Evolutionary conservation across 2,797 vertebrate species (phyloP).

Genomic region (Sphaeramia orbicularis): DNA sequence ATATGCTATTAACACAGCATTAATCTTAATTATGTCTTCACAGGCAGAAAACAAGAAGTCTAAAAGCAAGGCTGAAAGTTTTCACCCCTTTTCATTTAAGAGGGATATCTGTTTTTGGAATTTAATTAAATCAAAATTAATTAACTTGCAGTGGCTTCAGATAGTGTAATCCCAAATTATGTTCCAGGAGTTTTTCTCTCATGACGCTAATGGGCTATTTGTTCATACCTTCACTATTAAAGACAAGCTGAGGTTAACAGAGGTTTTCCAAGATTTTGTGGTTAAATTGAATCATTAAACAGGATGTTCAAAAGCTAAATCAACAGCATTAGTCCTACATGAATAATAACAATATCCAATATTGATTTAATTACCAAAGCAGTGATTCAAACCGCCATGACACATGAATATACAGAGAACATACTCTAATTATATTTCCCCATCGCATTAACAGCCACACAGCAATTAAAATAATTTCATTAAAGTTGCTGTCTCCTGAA

Average conservation of each 20-base stretch:
- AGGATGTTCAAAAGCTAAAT: conserved; percentile 67
- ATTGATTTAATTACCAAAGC: conserved; percentile 77
- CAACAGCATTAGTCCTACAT: conserved; percentile 65
- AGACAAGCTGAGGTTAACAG: conserved; percentile 29
- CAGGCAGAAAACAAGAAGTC: not conserved
- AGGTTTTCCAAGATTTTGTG: conserved; percentile 17
- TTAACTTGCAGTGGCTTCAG: conserved; percentile 20
- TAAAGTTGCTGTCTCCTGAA: conserved; percentile 51
- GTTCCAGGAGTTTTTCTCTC: conserved; percentile 30
- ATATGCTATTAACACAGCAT: conserved; percentile 4
- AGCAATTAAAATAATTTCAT: conserved; percentile 78
- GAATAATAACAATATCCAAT: conserved; percentile 69
- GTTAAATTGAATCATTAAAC: conserved; percentile 60
- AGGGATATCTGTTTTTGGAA: conserved; percentile 19
- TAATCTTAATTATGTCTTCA: conserved; percentile 17
- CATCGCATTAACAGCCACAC: conserved; percentile 62
- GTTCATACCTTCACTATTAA: conserved; percentile 33
- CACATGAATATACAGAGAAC: conserved; percentile 54
- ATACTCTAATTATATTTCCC: conserved; percentile 71
- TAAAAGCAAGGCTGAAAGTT: not conserved
- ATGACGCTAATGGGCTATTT: conserved; percentile 48
- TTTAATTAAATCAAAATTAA: conserved; percentile 36
- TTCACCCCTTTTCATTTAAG: not conserved
- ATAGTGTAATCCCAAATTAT: conserved; percentile 16
- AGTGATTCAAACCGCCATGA: conserved; percentile 46